Evolutionary conservation across 2,797 vertebrate genomes (phyloP).

Genomic region (Eulemur albifrons): DNA sequence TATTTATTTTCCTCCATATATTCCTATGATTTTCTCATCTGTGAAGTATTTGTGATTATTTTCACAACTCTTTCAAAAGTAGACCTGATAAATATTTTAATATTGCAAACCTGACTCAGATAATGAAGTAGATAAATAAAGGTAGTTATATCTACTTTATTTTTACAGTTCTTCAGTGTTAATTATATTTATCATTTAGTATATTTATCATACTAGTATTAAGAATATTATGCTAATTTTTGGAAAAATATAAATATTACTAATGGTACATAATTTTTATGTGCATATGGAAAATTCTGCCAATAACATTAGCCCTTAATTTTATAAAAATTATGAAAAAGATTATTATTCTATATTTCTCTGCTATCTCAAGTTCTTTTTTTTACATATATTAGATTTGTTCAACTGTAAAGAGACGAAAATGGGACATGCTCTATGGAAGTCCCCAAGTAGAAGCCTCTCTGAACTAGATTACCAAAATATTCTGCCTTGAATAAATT

Average conservation of each 20-base stretch:
- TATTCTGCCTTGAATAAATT: not conserved
- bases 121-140: not conserved
- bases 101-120: not conserved
- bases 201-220: not conserved
- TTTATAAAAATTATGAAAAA: not conserved
- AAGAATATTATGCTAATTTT: not conserved
- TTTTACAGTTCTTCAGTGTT: not conserved
- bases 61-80: not conserved
- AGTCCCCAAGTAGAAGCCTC: not conserved
- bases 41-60: not conserved
- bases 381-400: not conserved
- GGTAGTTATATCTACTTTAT: not conserved
- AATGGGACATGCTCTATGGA: not conserved
- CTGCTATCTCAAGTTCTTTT: not conserved
- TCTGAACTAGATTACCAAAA: not conserved
- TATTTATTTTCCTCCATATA: not conserved
- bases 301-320: not conserved
- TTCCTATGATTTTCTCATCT: not conserved
- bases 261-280: not conserved
- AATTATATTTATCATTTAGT: not conserved
- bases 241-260: not conserved
- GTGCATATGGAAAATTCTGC: not conserved
- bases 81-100: not conserved
- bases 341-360: not conserved
- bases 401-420: not conserved